These are phyloP conservation scores for Aramus guarauna DNA, from an alignment of 2,113 vertebrate genomes.

Conservation along the genomic window DNA sequence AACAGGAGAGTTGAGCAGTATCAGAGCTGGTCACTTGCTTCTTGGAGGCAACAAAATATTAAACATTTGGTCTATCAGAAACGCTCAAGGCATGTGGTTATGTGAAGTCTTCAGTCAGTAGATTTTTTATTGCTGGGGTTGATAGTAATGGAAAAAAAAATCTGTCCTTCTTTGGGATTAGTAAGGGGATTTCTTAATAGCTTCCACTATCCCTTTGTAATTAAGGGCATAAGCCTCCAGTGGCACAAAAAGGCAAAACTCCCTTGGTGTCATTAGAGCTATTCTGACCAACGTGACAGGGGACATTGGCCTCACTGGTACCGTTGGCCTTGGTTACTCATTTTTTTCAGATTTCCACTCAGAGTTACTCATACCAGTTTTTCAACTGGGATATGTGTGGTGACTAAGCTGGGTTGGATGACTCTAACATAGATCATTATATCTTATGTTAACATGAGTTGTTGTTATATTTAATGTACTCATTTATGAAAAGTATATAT, in stretches of 20 bases:
- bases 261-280: not conserved
- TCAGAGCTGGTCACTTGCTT: not conserved
- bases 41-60: not conserved
- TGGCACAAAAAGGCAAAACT: not conserved
- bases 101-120: not conserved
- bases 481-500: not conserved
- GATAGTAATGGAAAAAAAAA: not conserved
- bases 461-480: not conserved
- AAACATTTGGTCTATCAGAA: not conserved
- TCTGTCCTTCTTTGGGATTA: not conserved
- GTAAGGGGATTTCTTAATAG: not conserved
- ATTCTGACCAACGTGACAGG: fast-evolving
- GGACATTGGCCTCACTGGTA: not conserved
- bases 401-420: not conserved
- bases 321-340: not conserved
- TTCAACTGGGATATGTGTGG: not conserved
- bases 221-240: not conserved
- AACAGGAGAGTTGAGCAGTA: not conserved
- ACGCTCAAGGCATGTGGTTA: not conserved
- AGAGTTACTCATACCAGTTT: constrained; percentile 6
- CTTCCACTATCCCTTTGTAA: not conserved
- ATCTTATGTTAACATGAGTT: not conserved
- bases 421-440: not conserved
- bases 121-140: not conserved
- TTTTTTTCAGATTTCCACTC: constrained; percentile 26